Conservation (phyloP, 2,888 invertebrate species). For the Acanthosepion pharaonis region DNA sequence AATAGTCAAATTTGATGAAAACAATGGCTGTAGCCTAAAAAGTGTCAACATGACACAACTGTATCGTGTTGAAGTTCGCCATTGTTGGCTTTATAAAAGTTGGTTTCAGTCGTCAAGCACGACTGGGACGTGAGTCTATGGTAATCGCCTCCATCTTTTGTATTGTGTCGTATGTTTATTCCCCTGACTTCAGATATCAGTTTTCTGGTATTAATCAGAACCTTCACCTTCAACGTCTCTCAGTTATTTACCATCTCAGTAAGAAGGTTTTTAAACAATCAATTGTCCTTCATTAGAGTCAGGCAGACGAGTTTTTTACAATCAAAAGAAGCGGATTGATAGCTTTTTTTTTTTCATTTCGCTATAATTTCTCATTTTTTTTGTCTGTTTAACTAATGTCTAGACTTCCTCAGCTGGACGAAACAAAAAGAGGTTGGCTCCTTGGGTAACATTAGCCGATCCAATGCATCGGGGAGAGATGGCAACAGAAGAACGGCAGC, state of each 20-base stretch:
- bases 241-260: neutral
- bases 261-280: neutral
- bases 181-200: neutral
- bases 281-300: neutral
- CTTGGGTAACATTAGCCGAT: neutral
- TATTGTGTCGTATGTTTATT: neutral
- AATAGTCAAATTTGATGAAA: too few species aligned
- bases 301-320: neutral
- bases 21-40: neutral
- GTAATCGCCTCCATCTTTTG: neutral
- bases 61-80: neutral
- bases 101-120: neutral
- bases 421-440: conserved; percentile 8
- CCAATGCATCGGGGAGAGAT: neutral
- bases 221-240: neutral
- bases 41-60: neutral
- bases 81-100: neutral
- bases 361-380: neutral
- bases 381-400: neutral
- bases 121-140: neutral
- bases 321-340: neutral
- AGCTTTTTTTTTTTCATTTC: neutral
- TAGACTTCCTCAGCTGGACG: neutral
- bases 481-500: neutral
- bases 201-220: neutral